A percentile compares a stretch with the other conserved stretches of the same genome.
These are phyloP conservation scores for Sardinella longiceps DNA, from an alignment of 2,797 vertebrate genomes.

Conservation along the genomic window DNA sequence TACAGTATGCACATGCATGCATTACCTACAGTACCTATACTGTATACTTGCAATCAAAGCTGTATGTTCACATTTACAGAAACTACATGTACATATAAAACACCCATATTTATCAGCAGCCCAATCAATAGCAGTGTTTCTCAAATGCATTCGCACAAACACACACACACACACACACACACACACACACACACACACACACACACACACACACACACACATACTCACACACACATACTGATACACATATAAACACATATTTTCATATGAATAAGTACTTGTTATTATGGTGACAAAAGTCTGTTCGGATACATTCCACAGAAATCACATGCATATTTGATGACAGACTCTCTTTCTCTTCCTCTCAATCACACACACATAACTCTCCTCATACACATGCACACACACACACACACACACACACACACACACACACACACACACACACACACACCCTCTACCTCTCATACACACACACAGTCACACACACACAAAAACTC, in stretches of 20 bases:
- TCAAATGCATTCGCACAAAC: background rate
- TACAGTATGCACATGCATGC: too few species aligned
- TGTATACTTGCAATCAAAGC: too few species aligned
- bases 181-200: background rate
- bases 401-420: background rate
- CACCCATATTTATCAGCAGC: background rate
- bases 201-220: background rate
- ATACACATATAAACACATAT: background rate
- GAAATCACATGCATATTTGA: constrained; percentile 19
- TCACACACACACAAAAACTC: too few species aligned
- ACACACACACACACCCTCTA: background rate
- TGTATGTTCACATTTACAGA: too few species aligned
- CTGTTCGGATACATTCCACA: background rate
- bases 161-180: background rate
- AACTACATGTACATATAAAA: background rate
- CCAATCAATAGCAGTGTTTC: too few species aligned
- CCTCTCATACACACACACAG: background rate
- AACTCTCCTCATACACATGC: background rate
- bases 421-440: background rate
- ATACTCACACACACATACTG: background rate
- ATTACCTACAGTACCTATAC: too few species aligned
- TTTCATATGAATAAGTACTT: background rate
- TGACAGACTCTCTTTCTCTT: background rate
- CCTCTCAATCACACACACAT: background rate
- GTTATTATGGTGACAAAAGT: background rate